Conservation (phyloP, 2,797 vertebrate species). For the Megalops cyprinoides region DNA sequence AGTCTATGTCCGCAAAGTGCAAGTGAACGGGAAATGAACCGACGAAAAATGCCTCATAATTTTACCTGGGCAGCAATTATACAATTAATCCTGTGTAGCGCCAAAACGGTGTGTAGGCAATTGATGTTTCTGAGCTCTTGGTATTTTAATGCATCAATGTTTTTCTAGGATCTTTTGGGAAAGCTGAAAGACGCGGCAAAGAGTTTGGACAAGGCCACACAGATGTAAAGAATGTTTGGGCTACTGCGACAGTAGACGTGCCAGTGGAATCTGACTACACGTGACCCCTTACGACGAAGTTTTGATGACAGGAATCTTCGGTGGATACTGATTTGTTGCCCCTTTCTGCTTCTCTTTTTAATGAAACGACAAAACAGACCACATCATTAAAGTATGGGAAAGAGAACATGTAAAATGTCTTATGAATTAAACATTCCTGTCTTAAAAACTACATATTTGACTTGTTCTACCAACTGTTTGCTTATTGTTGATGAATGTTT, state of each 20-base stretch:
- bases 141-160: neutral
- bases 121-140: neutral
- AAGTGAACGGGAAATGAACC: neutral
- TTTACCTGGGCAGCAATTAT: no score
- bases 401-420: neutral
- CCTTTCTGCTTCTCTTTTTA: conserved; percentile 9
- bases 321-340: conserved; percentile 5
- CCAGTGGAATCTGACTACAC: conserved; percentile 43
- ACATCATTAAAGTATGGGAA: conserved; percentile 25
- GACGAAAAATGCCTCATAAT: neutral
- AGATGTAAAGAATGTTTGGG: conserved; percentile 72
- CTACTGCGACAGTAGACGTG: neutral
- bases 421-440: conserved; percentile 15
- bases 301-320: conserved; percentile 3
- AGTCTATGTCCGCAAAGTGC: neutral
- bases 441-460: neutral
- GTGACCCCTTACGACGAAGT: conserved; percentile 42
- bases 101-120: neutral
- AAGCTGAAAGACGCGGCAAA: conserved; percentile 98
- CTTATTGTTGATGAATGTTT: neutral
- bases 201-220: conserved; percentile 89
- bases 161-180: conserved; percentile 91
- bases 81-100: no score
- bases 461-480: neutral
- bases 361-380: conserved; percentile 11